Percentiles rank a stretch among this genome's conserved stretches.
These are phyloP conservation scores for Lepidothrix coronata DNA, from an alignment of 2,113 vertebrate genomes.

Conservation along the genomic window DNA sequence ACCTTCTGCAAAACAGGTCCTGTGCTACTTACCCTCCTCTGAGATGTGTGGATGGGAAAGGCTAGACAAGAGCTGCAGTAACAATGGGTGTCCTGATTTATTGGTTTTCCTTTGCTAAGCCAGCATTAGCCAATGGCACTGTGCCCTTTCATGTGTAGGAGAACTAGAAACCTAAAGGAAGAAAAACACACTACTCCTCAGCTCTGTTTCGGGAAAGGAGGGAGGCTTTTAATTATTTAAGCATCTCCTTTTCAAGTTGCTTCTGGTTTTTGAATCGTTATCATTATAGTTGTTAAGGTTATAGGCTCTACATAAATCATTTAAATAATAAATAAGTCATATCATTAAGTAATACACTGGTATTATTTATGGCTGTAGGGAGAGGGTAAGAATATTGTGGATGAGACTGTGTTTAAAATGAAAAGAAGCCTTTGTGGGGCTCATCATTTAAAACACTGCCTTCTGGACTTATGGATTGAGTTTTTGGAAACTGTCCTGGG, in stretches of 20 bases:
- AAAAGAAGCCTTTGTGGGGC: background rate
- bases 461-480: background rate
- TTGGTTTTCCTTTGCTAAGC: conserved; percentile 36
- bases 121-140: conserved; percentile 43
- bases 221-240: conserved; percentile 67
- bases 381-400: background rate
- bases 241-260: conserved; percentile 63
- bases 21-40: background rate
- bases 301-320: conserved; percentile 56
- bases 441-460: background rate
- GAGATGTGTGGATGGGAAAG: background rate
- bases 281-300: conserved; percentile 57
- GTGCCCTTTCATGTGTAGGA: conserved; percentile 9
- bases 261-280: conserved; percentile 61
- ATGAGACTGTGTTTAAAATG: background rate
- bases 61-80: background rate
- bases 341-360: conserved; percentile 52
- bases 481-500: background rate
- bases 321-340: conserved; percentile 67
- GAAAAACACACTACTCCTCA: background rate
- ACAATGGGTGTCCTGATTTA: conserved; percentile 16
- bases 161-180: conserved; percentile 7
- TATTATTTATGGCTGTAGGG: conserved; percentile 50
- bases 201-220: conserved; percentile 49
- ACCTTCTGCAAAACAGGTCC: background rate